Base-by-base conservation (phyloP, 2,888 invertebrate species). In the Cerceris rybyensis region DNA sequence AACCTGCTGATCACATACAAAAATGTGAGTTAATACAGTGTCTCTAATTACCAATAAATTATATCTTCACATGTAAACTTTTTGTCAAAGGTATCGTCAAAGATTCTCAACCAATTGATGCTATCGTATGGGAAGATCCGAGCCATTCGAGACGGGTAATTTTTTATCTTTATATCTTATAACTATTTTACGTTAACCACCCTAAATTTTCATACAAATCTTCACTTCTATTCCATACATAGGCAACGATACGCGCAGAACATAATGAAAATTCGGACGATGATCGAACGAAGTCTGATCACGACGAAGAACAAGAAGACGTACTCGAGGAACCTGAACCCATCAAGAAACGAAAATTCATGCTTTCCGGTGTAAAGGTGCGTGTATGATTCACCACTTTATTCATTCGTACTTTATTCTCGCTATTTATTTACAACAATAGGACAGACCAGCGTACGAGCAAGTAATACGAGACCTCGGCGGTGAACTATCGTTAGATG, bases 121-220 rank as follows among this genome's bases (percentile, higher is more conserved):
- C 95, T 0, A 94, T 96, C 0, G 96, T 95, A 0, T 96, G 96
- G 96, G 96, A 96, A 86, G 96, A 86, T 70, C 86, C 86, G 1
- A 65, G 70, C n/a, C 77, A 86, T 91, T 94, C 93, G 13, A 80
- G 72, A 71, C 81, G 50, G n/a, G 86, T 86, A 78, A 54, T 73
- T 60, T 49, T 2, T 52, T 1, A 11, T 9, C 6, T 41, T 1
- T 1, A 41, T 42, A 59, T 41, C 13, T 13, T 41, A 5, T 58
- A 14, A 17, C 6, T 6, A 7, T n/a, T 42, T 14, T n/a, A 28
- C 14, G 14, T 42, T 41, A 52, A 42, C 13, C 9, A 6, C n/a
- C 17, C n/a, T 9, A 65, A 7, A 55, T 55, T 55, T 55, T 55
- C 2, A 63, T 0, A 6, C 16, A 16, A 42, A 16, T 49, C 41